These are phyloP conservation scores for Pyrrhia umbra DNA, from an alignment of 2,888 invertebrate genomes.

Conservation along the genomic window DNA sequence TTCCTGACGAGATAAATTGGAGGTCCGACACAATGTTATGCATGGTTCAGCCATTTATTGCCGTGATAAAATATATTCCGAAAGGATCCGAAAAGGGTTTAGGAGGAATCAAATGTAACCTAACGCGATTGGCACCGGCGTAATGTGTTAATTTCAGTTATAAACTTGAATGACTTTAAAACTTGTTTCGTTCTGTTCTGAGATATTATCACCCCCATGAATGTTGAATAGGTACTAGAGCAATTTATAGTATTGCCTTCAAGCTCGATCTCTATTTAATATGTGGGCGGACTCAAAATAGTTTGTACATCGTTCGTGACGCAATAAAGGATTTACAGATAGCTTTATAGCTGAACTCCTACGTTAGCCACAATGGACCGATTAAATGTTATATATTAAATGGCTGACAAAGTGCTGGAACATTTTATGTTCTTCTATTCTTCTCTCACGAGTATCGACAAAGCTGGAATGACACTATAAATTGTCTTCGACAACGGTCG, in stretches of 20 bases:
- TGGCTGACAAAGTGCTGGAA: slow-evolving; percentile 28
- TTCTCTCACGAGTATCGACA: background rate
- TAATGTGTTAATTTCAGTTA: slow-evolving; percentile 41
- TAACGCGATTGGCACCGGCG: slow-evolving; percentile 28
- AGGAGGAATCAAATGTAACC: slow-evolving; percentile 52
- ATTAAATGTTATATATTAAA: slow-evolving; percentile 36
- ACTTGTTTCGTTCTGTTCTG: slow-evolving; percentile 15
- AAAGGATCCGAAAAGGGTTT: slow-evolving; percentile 43
- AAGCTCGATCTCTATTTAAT: slow-evolving; percentile 1
- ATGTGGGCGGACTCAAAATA: slow-evolving; percentile 22
- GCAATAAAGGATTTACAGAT: slow-evolving; percentile 30
- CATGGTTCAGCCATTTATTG: slow-evolving; percentile 73
- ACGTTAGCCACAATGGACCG: slow-evolving; percentile 27
- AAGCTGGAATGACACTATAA: background rate
- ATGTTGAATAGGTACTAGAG: slow-evolving; percentile 7
- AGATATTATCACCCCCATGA: background rate
- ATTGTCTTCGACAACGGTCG: slow-evolving; percentile 2
- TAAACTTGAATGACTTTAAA: slow-evolving; percentile 30
- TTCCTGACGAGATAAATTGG: slow-evolving; percentile 84
- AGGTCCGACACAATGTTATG: slow-evolving; percentile 71
- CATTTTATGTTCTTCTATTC: slow-evolving; percentile 31
- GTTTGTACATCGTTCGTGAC: slow-evolving; percentile 18
- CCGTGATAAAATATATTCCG: slow-evolving; percentile 68
- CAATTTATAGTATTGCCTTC: slow-evolving; percentile 9
- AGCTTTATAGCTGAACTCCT: slow-evolving; percentile 18